A percentile compares a stretch with the other conserved stretches of the same genome.
Evolutionary conservation across 2,113 vertebrate genomes (phyloP).

Genomic region (Menura novaehollandiae): DNA sequence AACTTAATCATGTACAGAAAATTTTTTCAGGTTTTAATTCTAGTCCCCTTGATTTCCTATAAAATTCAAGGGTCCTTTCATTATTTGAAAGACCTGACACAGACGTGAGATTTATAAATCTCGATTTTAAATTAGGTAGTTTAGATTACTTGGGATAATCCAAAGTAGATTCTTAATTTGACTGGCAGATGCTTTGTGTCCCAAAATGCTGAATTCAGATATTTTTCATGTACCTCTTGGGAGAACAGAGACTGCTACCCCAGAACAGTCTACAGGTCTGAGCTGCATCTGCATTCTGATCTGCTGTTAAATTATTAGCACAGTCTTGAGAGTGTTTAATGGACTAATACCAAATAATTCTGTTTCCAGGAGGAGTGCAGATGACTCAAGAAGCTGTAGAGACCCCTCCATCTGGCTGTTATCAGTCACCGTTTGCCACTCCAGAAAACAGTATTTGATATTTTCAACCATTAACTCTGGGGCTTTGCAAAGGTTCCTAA

Average conservation of each 20-base stretch:
- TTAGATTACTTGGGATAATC: neutral
- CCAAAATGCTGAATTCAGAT: neutral
- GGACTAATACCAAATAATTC: neutral
- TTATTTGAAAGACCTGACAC: neutral
- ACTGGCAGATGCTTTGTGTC: neutral
- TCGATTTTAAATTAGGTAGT: neutral
- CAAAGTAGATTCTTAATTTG: neutral
- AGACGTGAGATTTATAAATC: neutral
- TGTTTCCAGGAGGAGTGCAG: neutral
- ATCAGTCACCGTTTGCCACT: accelerated
- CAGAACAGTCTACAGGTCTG: neutral
- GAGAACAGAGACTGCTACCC: neutral
- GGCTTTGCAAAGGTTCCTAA: neutral
- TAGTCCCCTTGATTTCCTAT: neutral
- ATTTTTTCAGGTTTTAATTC: neutral
- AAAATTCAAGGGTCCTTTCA: neutral
- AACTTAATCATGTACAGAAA: neutral
- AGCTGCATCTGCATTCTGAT: neutral
- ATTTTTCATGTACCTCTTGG: neutral
- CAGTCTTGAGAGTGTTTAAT: neutral
- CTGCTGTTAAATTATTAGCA: neutral
- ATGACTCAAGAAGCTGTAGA: neutral
- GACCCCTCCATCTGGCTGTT: neutral
- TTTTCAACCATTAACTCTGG: neutral
- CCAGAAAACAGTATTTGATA: neutral